Conservation (phyloP, 2,888 invertebrate genomes). For the Axea sp. region DNA sequence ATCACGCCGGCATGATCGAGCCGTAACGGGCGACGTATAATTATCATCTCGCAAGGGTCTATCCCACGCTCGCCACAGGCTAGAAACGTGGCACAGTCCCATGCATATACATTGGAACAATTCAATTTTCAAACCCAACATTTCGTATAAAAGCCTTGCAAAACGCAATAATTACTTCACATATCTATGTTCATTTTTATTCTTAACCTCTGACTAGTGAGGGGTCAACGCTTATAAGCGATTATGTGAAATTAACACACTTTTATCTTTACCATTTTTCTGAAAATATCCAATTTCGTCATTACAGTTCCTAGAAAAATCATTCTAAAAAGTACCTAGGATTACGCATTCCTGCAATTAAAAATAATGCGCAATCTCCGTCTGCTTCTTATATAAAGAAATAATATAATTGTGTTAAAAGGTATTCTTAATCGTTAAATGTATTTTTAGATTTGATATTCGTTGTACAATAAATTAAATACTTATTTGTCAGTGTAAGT, state of each 20-base stretch:
- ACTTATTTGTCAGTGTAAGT: too few relatives aligned
- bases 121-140: conserved; percentile 45
- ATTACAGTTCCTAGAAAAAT: too few relatives aligned
- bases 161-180: conserved; percentile 32
- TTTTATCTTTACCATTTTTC: conserved; percentile 11
- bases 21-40: conserved; percentile 70
- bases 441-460: too few relatives aligned
- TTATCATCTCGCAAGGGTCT: conserved; percentile 77
- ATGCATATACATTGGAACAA: conserved; percentile 31
- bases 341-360: too few relatives aligned
- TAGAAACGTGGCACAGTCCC: conserved; percentile 59
- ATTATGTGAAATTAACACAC: conserved; percentile 11
- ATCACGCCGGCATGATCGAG: conserved; percentile 55
- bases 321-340: too few relatives aligned
- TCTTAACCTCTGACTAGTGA: conserved; percentile 19
- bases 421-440: too few relatives aligned
- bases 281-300: too few relatives aligned
- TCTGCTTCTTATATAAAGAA: too few relatives aligned
- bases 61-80: conserved; percentile 74
- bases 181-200: conserved; percentile 14
- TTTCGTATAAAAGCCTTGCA: conserved; percentile 33
- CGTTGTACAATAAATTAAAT: too few relatives aligned
- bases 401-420: too few relatives aligned
- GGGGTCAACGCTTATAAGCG: conserved; percentile 17
- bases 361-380: too few relatives aligned